These are phyloP conservation scores for Cryptotis parvus DNA, from an alignment of 2,113 vertebrate species.

Conservation along the genomic window DNA sequence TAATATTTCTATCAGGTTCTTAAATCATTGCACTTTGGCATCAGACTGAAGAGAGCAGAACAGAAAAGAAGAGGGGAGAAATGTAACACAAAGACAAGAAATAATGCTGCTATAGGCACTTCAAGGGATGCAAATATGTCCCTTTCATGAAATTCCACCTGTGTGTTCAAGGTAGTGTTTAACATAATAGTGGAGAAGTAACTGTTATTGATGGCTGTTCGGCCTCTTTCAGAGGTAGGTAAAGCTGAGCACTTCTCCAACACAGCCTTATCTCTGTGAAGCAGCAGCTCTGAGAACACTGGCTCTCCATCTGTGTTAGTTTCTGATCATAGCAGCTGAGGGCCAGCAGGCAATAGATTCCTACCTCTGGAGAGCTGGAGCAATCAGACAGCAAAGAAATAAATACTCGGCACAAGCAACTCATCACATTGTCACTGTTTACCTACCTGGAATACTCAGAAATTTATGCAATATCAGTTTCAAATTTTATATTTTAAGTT, in stretches of 20 bases:
- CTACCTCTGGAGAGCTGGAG: slow-evolving; percentile 27
- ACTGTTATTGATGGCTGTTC: not conserved
- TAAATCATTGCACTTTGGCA: slow-evolving; percentile 61
- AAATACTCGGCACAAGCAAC: not conserved
- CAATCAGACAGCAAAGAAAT: slow-evolving; percentile 48
- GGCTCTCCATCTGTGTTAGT: slow-evolving; percentile 38
- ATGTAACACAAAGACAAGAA: slow-evolving; percentile 26
- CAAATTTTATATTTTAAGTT: not conserved
- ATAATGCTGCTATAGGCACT: slow-evolving; percentile 7
- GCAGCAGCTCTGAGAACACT: slow-evolving; percentile 43
- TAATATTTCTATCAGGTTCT: slow-evolving; percentile 43
- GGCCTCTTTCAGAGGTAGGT: not conserved
- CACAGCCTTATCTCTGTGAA: slow-evolving; percentile 63
- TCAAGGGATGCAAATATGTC: slow-evolving; percentile 2
- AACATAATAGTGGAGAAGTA: not conserved
- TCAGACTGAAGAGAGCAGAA: rapidly evolving
- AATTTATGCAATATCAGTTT: slow-evolving; percentile 4
- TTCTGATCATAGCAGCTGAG: slow-evolving; percentile 25
- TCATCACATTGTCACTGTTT: slow-evolving; percentile 9
- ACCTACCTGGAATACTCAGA: not conserved
- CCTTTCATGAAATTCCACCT: slow-evolving; percentile 29
- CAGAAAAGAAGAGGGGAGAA: not conserved
- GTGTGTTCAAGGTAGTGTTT: not conserved
- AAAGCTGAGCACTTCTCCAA: slow-evolving; percentile 18
- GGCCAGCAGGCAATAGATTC: slow-evolving; percentile 40